Base-by-base conservation (phyloP, 2,888 invertebrate species). In the Eudasyphora cyanicolor region DNA sequence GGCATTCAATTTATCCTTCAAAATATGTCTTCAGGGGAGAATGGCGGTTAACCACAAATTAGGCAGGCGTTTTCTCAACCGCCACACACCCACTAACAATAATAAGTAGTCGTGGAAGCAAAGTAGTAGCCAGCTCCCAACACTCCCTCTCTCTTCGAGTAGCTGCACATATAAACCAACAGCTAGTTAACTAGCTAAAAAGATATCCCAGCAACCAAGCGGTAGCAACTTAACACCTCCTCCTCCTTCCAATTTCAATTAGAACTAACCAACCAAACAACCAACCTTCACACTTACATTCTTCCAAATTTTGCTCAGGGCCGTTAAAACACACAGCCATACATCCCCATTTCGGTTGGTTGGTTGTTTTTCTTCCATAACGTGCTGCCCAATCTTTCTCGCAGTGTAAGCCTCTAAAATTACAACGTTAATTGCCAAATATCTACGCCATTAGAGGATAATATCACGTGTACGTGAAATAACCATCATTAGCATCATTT, bases 341-440 rank as follows among this genome's bases (percentile, higher is more conserved):
- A 51, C 64, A 64, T 42, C 38, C 38, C 67, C 67, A n/a, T 67
- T 67, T 38, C 12, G 17, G 12, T 64, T 21, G 19, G 21, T 51
- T 21, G 51, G 64, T 29, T 21, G 57, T n/a, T n/a, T n/a, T n/a
- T n/a, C n/a, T n/a, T n/a, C n/a, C n/a, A n/a, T n/a, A n/a, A n/a
- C n/a, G n/a, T n/a, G n/a, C n/a, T n/a, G n/a, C n/a, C n/a, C n/a
- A 21, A 29, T 60, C 35, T 17, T 10, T 19, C n/a, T n/a, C n/a
- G 32, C 29, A 2, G 32, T 35, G 38, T 73, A 73, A 73, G 38
- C 73, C 38, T 73, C 57, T 60, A 60, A 57, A 60, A 60, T 73
- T 73, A 73, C 73, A 73, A 67, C 57, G 10, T 51, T 73, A 73
- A 73, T 73, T 73, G 73, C 57, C 38, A 57, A 73, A 73, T 73